Evolutionary conservation across 2,797 vertebrate species (phyloP), one percentile per base, ranked within the genome.

Genomic region (Labroides dimidiatus): DNA sequence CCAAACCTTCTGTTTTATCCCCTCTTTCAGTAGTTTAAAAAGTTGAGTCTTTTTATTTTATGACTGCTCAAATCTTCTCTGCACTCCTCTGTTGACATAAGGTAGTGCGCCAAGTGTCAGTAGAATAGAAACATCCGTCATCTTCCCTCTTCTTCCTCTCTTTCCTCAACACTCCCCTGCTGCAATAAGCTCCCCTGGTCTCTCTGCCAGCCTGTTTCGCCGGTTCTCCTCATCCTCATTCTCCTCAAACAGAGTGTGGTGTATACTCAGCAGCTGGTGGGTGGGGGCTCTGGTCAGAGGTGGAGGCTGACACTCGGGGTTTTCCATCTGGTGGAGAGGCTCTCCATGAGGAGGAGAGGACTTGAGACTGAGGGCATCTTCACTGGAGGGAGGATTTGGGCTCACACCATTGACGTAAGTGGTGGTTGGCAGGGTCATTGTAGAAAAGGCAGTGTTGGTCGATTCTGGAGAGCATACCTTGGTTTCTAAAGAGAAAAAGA

Each of bases 141-240:
- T n/a, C 3, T 4, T 43, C 68, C 45, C 43, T 68, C 21, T 43
- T 60, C 39, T 49, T 56, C 50, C 2, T 10, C 12, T 47, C 20
- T 20, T 56, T 82, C 77, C 81, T 94, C 79, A 95, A 86, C 93
- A 95, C 77, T 95, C 93, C 65, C 93, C 94, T 12, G 94, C 94
- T n/a, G 92, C 86, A 15, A 95, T 94, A 62, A 95, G 91, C 84
- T 95, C 93, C 39, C 89, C 93, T 0, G 92, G 81, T 77, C 93
- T 91, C 82, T 90, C 88, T 45, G 91, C 87, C 49, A 95, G 89
- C 70, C 90, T 89, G 81, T 89, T 89, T 63, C 90, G 82, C 19
- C 84, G 77, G 65, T 82, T 81, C 42, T 89, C 89, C 45, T 93
- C 91, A 23, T 91, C 92, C 71, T 94, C 93, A 3, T 93, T 92